Percentiles rank a stretch among this genome's conserved stretches.
Evolutionary conservation across 2,888 invertebrate species (phyloP).

Genomic region (Leptinotarsa juncta): DNA sequence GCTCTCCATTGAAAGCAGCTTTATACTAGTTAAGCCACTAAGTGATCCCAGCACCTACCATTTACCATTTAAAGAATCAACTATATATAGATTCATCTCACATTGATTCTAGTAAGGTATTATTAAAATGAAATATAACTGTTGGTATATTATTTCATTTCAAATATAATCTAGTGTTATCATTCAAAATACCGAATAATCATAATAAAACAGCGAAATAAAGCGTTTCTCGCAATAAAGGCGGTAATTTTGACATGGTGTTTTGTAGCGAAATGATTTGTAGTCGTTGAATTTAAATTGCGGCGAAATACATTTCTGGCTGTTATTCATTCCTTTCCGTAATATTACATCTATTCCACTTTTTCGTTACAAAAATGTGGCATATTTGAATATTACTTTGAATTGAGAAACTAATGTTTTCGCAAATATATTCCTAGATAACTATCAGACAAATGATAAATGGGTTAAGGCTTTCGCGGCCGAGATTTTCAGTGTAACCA

Average conservation of each 20-base stretch:
- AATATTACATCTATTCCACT: not conserved
- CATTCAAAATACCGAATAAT: constrained; percentile 34
- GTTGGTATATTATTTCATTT: constrained; percentile 1
- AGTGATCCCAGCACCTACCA: too few relatives aligned
- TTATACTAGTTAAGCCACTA: too few relatives aligned
- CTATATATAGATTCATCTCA: not conserved
- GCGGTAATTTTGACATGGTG: constrained; percentile 45
- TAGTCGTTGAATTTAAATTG: constrained; percentile 50
- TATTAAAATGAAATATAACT: constrained; percentile 9
- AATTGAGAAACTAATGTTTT: not conserved
- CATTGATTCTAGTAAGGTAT: not conserved
- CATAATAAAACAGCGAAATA: constrained; percentile 43
- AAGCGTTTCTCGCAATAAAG: constrained; percentile 43
- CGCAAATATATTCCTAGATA: too few relatives aligned
- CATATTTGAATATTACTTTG: not conserved
- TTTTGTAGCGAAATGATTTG: constrained; percentile 43
- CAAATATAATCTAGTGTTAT: constrained; percentile 21
- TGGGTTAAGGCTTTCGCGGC: too few relatives aligned
- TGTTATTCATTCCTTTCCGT: constrained; percentile 55
- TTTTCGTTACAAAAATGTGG: not conserved
- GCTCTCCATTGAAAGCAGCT: too few relatives aligned
- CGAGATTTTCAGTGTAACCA: too few relatives aligned
- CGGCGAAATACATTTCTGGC: constrained; percentile 57
- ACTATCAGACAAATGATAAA: too few relatives aligned
- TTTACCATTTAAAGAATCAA: too few relatives aligned